Percentiles rank a stretch among this genome's conserved stretches.
Evolutionary conservation across 2,888 invertebrate genomes (phyloP).

Genomic region (Tenthredo amoena): DNA sequence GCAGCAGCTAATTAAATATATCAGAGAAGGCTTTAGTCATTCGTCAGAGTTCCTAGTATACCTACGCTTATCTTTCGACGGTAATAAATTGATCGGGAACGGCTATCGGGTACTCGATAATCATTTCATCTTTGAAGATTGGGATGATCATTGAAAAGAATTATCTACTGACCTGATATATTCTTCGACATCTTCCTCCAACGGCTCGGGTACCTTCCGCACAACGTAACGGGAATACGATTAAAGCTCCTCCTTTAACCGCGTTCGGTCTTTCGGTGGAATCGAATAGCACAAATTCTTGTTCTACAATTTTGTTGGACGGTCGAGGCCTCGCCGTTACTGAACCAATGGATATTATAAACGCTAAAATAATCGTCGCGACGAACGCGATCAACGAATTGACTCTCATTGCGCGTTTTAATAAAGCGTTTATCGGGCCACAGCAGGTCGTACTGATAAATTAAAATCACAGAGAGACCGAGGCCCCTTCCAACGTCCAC

Average conservation of each 20-base stretch:
- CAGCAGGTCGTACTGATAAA: slow-evolving; percentile 40
- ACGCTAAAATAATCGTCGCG: not conserved
- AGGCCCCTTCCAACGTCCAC: not conserved
- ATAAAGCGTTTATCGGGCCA: slow-evolving; percentile 10
- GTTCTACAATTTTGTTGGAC: not conserved
- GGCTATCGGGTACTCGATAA: not conserved
- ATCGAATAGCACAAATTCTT: slow-evolving; percentile 13
- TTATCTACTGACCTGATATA: slow-evolving; percentile 30
- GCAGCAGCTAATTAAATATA: too few relatives aligned
- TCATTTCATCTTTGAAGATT: not conserved
- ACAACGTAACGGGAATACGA: slow-evolving; percentile 28
- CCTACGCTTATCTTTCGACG: too few relatives aligned
- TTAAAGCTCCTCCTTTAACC: not conserved
- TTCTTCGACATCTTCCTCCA: slow-evolving; percentile 18
- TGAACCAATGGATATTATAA: not conserved
- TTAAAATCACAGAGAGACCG: slow-evolving; percentile 15
- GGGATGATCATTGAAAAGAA: not conserved
- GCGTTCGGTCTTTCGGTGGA: not conserved
- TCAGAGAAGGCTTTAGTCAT: too few relatives aligned
- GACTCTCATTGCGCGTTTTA: slow-evolving; percentile 38
- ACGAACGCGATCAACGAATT: not conserved
- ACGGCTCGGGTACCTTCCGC: not conserved
- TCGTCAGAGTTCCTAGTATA: too few relatives aligned
- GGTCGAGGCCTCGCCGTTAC: not conserved
- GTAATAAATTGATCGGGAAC: too few relatives aligned